These are phyloP conservation scores for Gastracanthus pulcherrimus DNA, from an alignment of 2,888 invertebrate genomes.

Conservation along the genomic window DNA sequence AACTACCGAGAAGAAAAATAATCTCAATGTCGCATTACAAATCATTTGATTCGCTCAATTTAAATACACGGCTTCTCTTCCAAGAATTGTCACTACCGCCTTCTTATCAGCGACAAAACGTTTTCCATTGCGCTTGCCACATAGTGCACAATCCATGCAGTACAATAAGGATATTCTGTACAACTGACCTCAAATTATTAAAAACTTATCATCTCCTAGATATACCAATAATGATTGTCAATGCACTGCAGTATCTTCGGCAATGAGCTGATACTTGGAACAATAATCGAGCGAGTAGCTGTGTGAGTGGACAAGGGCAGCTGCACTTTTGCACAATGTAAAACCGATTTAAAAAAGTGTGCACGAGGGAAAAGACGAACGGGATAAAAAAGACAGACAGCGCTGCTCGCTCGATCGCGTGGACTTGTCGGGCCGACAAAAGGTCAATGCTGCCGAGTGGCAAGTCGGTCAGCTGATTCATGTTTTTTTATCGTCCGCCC, in stretches of 20 bases:
- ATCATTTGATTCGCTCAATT: not conserved
- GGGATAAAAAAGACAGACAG: too few relatives aligned
- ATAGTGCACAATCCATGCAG: too few relatives aligned
- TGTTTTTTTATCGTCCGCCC: not conserved
- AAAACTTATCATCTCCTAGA: not conserved
- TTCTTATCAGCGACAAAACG: not conserved
- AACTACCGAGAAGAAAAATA: not conserved
- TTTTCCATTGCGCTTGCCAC: not conserved
- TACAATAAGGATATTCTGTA: not conserved
- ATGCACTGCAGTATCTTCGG: not conserved
- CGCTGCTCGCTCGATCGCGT: too few relatives aligned
- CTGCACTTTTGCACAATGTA: too few relatives aligned
- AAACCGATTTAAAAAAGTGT: too few relatives aligned
- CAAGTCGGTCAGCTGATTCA: conserved; percentile 42
- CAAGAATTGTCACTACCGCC: too few relatives aligned
- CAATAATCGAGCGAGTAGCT: not conserved
- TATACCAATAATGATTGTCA: not conserved
- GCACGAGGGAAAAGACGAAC: not conserved
- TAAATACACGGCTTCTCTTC: not conserved
- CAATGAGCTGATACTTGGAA: not conserved
- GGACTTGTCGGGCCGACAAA: conserved; percentile 21
- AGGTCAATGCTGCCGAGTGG: conserved; percentile 43
- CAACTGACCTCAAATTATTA: not conserved
- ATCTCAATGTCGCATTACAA: not conserved
- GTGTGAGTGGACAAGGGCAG: not conserved